A percentile compares a stretch with the other conserved stretches of the same genome.
Conservation (phyloP, 2,888 invertebrate genomes). For the Melinopterus prodromus region DNA sequence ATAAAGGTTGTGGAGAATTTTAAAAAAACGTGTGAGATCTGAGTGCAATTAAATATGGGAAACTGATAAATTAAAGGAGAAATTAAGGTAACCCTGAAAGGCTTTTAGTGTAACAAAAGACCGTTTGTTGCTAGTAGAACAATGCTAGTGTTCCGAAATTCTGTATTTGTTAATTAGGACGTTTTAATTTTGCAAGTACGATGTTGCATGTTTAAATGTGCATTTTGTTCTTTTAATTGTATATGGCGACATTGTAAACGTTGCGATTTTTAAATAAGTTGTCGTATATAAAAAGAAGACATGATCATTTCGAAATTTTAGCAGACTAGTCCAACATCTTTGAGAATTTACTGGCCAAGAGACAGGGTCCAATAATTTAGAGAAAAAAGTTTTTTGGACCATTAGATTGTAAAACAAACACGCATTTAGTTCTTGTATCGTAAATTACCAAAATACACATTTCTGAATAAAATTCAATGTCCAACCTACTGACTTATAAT, state of each 20-base stretch:
- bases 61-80: background rate
- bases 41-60: background rate
- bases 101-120: conserved; percentile 4
- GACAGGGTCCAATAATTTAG: too few species aligned
- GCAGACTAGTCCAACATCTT: too few species aligned
- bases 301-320: too few species aligned
- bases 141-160: background rate
- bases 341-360: too few species aligned
- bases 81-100: background rate
- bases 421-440: too few species aligned
- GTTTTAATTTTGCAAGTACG: background rate
- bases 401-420: too few species aligned
- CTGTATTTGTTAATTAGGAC: background rate
- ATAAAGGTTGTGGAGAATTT: background rate
- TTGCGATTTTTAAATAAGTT: background rate
- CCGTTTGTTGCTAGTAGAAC: background rate
- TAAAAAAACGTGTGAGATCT: background rate
- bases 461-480: too few species aligned
- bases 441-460: too few species aligned
- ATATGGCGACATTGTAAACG: background rate
- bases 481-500: too few species aligned
- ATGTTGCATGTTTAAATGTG: background rate
- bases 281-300: too few species aligned
- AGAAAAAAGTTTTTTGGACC: too few species aligned
- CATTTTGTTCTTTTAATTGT: background rate